Evolutionary conservation across 2,113 vertebrate species (phyloP).

Genomic region (Eurystomus gularis): DNA sequence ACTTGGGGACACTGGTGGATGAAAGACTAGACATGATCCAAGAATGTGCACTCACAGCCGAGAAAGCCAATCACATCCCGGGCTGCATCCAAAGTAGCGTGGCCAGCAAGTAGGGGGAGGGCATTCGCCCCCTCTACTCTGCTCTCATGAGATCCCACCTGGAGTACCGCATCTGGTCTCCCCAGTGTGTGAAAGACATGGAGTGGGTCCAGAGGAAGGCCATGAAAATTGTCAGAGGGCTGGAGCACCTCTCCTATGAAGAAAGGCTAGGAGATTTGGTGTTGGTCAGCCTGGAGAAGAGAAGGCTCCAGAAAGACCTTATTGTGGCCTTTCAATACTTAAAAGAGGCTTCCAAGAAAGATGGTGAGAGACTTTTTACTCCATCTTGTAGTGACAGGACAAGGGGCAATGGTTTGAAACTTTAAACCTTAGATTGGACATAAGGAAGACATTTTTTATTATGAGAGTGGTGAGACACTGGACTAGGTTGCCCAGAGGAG

Average conservation of each 20-base stretch:
- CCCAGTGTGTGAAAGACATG: rapidly evolving
- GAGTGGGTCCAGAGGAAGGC: rapidly evolving
- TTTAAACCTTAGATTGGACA: background rate
- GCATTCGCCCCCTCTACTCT: background rate
- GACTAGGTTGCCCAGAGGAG: background rate
- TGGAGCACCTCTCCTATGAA: background rate
- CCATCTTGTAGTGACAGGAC: background rate
- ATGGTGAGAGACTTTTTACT: background rate
- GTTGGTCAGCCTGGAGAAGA: background rate
- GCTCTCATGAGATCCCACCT: background rate
- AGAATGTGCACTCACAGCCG: too few species aligned
- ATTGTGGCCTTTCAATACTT: background rate
- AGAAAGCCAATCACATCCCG: too few species aligned
- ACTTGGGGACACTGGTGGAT: background rate
- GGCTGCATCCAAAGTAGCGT: rapidly evolving
- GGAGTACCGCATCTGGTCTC: rapidly evolving
- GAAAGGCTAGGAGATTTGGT: background rate
- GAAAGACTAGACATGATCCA: too few species aligned
- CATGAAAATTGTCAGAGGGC: too few species aligned
- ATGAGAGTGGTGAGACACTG: background rate
- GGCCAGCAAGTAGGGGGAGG: background rate
- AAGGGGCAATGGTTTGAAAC: background rate
- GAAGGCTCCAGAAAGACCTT: background rate
- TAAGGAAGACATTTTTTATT: background rate
- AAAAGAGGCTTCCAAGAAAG: background rate